Conservation (phyloP, 2,888 invertebrate genomes). For the Penaeus monodon region DNA sequence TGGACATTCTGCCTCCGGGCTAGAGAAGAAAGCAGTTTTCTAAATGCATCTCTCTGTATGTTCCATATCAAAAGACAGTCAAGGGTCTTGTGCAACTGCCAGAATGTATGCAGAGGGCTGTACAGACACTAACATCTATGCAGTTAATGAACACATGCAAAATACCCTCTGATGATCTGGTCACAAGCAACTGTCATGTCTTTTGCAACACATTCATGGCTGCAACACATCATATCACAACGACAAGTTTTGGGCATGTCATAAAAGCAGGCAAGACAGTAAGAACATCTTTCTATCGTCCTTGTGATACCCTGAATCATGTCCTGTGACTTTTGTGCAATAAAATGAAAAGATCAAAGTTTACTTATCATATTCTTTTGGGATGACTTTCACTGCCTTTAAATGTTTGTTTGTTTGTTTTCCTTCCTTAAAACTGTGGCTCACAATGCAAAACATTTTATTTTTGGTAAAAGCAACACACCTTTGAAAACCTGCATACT, state of each 20-base stretch:
- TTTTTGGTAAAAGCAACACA: constrained; percentile 41
- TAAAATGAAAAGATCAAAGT: constrained; percentile 23
- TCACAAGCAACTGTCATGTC: constrained; percentile 15
- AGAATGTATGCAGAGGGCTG: constrained; percentile 10
- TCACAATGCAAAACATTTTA: constrained; percentile 27
- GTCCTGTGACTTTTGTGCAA: constrained; percentile 35
- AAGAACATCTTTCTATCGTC: not conserved
- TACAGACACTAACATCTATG: constrained; percentile 36
- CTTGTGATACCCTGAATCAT: constrained; percentile 6
- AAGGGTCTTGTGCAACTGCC: not conserved
- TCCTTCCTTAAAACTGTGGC: constrained; percentile 19
- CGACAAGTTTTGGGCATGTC: not conserved
- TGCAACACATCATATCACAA: constrained; percentile 23
- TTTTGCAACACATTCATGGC: constrained; percentile 25
- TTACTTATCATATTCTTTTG: not conserved
- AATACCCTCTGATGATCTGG: constrained; percentile 33
- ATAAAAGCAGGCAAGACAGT: constrained; percentile 18
- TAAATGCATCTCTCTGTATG: too few relatives aligned
- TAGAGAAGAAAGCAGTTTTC: too few relatives aligned
- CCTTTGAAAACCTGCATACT: constrained; percentile 31
- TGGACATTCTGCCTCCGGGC: too few relatives aligned
- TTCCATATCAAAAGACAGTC: constrained; percentile 12
- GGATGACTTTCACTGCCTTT: constrained; percentile 27
- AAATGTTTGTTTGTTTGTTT: too few relatives aligned
- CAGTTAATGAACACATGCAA: constrained; percentile 39